Evolutionary conservation across 2,888 invertebrate genomes (phyloP).

Genomic region (Drosophila fungiperda): DNA sequence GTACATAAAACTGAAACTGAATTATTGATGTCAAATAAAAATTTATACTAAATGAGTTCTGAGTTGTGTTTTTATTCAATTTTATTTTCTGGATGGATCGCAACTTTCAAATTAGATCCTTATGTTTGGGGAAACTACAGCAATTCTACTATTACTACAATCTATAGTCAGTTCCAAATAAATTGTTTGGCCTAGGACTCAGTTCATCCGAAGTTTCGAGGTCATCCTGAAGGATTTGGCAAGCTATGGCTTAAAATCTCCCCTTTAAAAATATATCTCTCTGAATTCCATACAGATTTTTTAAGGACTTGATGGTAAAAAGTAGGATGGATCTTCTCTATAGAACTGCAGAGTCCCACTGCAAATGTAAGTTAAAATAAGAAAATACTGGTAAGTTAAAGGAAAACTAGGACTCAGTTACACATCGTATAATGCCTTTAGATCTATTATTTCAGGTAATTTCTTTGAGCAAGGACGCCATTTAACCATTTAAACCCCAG

Average conservation of each 20-base stretch:
- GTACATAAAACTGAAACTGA: constrained; percentile 70
- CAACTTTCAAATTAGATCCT: background rate
- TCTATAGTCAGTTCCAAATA: background rate
- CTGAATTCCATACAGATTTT: background rate
- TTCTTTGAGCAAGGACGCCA: background rate
- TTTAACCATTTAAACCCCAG: background rate
- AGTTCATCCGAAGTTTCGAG: too few species aligned
- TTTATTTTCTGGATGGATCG: background rate
- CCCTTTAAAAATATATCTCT: background rate
- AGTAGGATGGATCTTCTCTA: background rate
- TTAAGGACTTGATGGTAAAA: too few species aligned
- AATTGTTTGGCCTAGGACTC: background rate
- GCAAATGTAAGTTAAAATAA: too few species aligned
- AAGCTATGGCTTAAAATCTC: background rate
- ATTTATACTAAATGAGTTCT: constrained; percentile 69
- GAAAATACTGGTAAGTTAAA: background rate
- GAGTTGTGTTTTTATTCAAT: constrained; percentile 14
- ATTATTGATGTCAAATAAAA: constrained; percentile 81
- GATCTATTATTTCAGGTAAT: background rate
- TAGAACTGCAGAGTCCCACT: background rate
- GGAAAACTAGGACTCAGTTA: background rate
- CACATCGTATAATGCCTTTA: too few species aligned
- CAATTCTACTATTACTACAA: too few species aligned
- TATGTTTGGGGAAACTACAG: background rate
- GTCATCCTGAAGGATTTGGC: background rate